Evolutionary conservation across 2,888 invertebrate genomes (phyloP), one percentile per base, ranked within the genome.

Genomic region (Malthinus seriepunctatus): DNA sequence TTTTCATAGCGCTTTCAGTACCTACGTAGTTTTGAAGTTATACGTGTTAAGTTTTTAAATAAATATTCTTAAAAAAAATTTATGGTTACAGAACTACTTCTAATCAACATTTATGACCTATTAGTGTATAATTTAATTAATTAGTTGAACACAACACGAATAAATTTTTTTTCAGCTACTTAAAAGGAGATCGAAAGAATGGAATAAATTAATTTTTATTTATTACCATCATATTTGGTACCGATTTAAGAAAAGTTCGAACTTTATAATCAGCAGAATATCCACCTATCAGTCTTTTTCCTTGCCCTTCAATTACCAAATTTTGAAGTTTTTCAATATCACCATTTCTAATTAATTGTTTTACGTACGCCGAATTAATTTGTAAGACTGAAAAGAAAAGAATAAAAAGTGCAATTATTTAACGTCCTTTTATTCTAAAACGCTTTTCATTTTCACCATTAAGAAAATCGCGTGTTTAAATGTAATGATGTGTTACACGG

Each of bases 181-280:
- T 23, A 23, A 23, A 23, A 23, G 23, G 23, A 23, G 23, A 23
- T 23, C 3, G 5, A 23, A 23, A 23, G 2, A 23, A 23, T 23
- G 2, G 10, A 35, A 4, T 51, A 10, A 23, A n/a, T 4, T 14
- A 33, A 8, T 34, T 11, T 6, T 32, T 38, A 23, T 11, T 15
- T 69, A 78, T 78, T 74, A 88, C 88, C 79, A 93, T 84, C 63
- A 90, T 83, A 44, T 83, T 82, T 0, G 89, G 89, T 51, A 90
- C 81, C 51, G 83, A 82, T 73, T 86, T 86, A 66, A 89, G 79
- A 73, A 88, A 89, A 52, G 81, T 83, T 65, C 87, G 80, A 8
- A 86, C 85, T 69, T 83, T 81, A 45, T 83, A 80, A 70, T 86
- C 86, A 1, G 83, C 79, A 0, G 86, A 84, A 56, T 84, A 82